phyloP scores from a whole-genome alignment of 2,797 vertebrate species.

The Denticeps clupeoides region DNA sequence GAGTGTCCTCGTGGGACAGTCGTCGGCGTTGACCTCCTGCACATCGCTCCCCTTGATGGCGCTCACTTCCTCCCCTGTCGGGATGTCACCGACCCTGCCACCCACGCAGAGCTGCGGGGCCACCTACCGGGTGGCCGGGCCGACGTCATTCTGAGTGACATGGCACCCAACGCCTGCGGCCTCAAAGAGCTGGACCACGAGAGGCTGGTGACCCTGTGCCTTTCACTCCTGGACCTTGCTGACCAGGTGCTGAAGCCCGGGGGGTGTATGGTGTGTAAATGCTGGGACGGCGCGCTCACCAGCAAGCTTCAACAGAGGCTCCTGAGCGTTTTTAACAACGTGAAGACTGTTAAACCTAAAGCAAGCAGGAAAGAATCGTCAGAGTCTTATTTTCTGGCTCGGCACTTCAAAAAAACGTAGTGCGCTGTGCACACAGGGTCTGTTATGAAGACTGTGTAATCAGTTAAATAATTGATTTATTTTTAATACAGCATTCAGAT shows the following conservation, averaged over 20 bases:
- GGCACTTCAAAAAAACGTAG: conserved; percentile 46
- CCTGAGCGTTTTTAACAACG: conserved; percentile 52
- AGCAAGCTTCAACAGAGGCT: conserved; percentile 61
- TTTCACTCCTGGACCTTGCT: conserved; percentile 63
- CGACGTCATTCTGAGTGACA: conserved; percentile 83
- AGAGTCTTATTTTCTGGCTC: conserved; percentile 76
- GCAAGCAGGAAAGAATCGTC: conserved; percentile 84
- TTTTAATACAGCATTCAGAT: too few relatives aligned
- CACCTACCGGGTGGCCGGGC: conserved; percentile 66
- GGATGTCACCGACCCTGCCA: conserved; percentile 61
- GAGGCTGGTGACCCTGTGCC: conserved; percentile 65
- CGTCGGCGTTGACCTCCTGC: conserved; percentile 76
- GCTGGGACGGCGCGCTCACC: conserved; percentile 74
- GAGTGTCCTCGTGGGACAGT: conserved; percentile 63
- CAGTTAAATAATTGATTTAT: not conserved
- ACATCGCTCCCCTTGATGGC: conserved; percentile 71
- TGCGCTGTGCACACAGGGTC: not conserved
- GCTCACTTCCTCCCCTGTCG: conserved; percentile 68
- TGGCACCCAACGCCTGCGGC: conserved; percentile 88
- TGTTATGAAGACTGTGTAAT: not conserved
- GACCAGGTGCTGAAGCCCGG: conserved; percentile 54
- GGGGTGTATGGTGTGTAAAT: conserved; percentile 80
- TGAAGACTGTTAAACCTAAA: conserved; percentile 70
- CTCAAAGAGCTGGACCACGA: conserved; percentile 81
- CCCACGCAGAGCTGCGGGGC: conserved; percentile 49